Conservation (phyloP, 64 coral and sea anemone species). For the Dendrophyllia cribrosa region DNA sequence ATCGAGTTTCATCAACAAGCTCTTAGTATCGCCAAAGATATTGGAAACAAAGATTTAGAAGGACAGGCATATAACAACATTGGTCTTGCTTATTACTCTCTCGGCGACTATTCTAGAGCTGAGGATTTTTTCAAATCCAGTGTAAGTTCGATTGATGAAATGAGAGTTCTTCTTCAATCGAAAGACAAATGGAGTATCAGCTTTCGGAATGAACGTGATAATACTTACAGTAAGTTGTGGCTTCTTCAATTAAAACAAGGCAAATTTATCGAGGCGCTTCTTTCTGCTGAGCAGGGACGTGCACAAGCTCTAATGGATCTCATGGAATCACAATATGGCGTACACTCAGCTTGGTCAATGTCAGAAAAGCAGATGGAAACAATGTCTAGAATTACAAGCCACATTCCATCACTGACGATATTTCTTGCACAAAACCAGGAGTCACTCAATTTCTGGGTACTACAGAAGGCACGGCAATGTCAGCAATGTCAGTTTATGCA, state of each 20-base stretch:
- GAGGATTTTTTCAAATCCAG: not conserved
- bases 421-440: not conserved
- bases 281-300: not conserved
- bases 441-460: not conserved
- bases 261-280: not conserved
- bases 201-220: not conserved
- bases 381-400: too few relatives aligned
- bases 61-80: not conserved
- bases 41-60: not conserved
- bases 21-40: not conserved
- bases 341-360: not conserved
- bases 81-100: not conserved
- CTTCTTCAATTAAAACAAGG: not conserved
- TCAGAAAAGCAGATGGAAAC: not conserved
- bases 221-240: not conserved
- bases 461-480: not conserved
- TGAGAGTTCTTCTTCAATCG: not conserved
- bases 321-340: not conserved
- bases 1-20: constrained; percentile 9
- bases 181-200: not conserved
- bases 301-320: too few relatives aligned
- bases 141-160: not conserved
- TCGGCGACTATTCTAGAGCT: not conserved
- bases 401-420: too few relatives aligned
- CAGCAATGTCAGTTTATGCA: not conserved